Conservation (phyloP, 2,888 invertebrate species). For the Trissonchulus sp. region DNA sequence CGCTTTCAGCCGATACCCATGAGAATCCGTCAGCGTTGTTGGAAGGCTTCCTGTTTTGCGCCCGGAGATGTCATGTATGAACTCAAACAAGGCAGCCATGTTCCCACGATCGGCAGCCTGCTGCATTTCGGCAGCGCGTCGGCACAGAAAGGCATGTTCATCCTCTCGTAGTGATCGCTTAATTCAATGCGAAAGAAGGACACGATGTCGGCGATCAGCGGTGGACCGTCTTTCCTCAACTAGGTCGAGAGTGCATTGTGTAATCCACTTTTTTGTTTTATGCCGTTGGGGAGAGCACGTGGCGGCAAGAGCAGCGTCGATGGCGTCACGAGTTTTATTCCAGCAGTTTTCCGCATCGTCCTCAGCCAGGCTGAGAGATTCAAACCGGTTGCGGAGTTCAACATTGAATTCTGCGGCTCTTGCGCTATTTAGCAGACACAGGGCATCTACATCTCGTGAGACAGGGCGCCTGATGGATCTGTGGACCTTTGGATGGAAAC, state of each 20-base stretch:
- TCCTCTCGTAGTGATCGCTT: neutral
- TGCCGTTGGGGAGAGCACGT: too few relatives aligned
- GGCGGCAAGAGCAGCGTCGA: neutral
- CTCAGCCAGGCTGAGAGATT: neutral
- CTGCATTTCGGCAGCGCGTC: slow-evolving; percentile 1
- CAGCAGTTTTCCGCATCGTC: too few relatives aligned
- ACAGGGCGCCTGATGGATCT: neutral
- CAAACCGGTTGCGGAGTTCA: slow-evolving; percentile 7
- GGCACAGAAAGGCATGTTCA: neutral
- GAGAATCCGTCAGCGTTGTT: neutral
- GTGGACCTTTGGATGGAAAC: neutral
- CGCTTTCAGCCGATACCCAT: neutral
- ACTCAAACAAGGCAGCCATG: neutral
- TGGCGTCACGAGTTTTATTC: neutral
- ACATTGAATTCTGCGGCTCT: slow-evolving; percentile 4
- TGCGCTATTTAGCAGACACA: neutral
- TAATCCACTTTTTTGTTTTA: too few relatives aligned
- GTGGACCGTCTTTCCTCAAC: neutral
- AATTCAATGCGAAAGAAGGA: neutral
- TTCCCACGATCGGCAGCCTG: slow-evolving; percentile 9
- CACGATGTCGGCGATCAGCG: neutral
- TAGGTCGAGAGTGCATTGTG: neutral
- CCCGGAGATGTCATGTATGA: neutral
- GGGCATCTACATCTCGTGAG: too few relatives aligned
- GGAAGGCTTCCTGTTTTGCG: neutral